These are phyloP conservation scores for Acipenser transmontanus DNA, from an alignment of 2,797 vertebrate genomes.

Conservation along the genomic window DNA sequence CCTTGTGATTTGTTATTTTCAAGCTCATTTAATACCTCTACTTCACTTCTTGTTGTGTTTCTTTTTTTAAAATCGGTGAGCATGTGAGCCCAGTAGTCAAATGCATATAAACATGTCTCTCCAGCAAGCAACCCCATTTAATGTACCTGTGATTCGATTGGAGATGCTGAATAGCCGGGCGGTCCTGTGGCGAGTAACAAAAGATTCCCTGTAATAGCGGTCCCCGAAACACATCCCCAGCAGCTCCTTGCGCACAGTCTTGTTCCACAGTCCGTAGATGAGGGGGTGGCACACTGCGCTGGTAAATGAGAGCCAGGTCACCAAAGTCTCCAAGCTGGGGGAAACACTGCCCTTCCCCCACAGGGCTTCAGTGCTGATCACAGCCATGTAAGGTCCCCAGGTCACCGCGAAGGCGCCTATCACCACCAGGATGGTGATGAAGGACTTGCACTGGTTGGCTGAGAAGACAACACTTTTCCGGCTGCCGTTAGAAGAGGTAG, in stretches of 20 bases:
- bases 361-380: constrained; percentile 84
- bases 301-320: constrained; percentile 89
- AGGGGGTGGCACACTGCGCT: constrained; percentile 90
- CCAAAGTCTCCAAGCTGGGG: constrained; percentile 81
- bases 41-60: too few relatives aligned
- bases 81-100: too few relatives aligned
- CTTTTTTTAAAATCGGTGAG: too few relatives aligned
- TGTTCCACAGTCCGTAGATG: constrained; percentile 97
- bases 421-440: constrained; percentile 91
- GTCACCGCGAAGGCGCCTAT: constrained; percentile 85
- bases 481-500: constrained; percentile 85
- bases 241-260: constrained; percentile 93
- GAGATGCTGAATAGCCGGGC: constrained; percentile 94
- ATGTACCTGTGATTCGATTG: constrained; percentile 88
- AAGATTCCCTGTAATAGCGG: constrained; percentile 87
- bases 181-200: constrained; percentile 79
- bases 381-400: constrained; percentile 89
- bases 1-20: too few relatives aligned
- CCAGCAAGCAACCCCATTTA: too few relatives aligned
- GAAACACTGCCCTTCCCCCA: constrained; percentile 84
- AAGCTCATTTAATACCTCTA: too few relatives aligned
- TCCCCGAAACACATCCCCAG: constrained; percentile 94
- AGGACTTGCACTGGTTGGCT: constrained; percentile 95
- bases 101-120: too few relatives aligned
- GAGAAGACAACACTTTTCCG: constrained; percentile 84